A percentile compares a stretch with the other conserved stretches of the same genome.
Conservation (phyloP, 2,888 invertebrate genomes). For the Frankliniella intonsa region DNA sequence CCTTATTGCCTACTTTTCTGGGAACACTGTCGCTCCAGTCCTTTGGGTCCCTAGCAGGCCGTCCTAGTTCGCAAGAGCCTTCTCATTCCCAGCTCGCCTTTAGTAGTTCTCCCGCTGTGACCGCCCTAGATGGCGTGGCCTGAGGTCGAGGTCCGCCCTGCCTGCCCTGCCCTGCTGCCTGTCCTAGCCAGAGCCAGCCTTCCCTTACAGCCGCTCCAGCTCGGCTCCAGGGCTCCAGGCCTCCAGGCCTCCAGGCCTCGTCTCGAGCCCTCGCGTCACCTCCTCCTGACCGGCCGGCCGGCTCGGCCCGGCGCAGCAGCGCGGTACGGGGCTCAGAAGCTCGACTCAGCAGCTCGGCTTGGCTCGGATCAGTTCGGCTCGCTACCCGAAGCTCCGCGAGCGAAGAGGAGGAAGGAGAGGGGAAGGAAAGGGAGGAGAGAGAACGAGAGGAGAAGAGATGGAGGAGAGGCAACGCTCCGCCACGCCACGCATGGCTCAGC, state of each 20-base stretch:
- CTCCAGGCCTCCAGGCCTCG: too few relatives aligned
- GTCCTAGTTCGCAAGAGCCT: too few relatives aligned
- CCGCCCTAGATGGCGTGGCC: too few relatives aligned
- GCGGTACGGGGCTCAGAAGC: neutral
- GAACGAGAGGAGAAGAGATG: neutral
- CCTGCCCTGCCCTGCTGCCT: conserved; percentile 17
- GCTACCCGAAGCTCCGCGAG: neutral
- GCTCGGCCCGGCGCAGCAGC: neutral
- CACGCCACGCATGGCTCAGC: neutral
- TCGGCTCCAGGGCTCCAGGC: neutral
- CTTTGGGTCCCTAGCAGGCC: too few relatives aligned
- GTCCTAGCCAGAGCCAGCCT: conserved; percentile 32
- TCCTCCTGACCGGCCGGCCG: neutral
- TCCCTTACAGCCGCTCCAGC: neutral
- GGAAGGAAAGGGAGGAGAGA: neutral
- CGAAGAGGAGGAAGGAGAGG: neutral
- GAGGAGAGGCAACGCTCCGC: neutral
- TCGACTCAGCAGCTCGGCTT: too few relatives aligned
- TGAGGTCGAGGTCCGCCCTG: too few relatives aligned
- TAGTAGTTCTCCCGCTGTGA: too few relatives aligned
- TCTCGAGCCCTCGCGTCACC: neutral
- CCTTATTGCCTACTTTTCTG: too few relatives aligned
- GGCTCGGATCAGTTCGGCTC: too few relatives aligned
- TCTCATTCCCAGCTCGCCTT: too few relatives aligned
- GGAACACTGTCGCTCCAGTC: too few relatives aligned